Percentiles rank a stretch among this genome's conserved stretches.
phyloP scores from a whole-genome alignment of 2,797 vertebrate genomes.

The Scleropages formosus region DNA sequence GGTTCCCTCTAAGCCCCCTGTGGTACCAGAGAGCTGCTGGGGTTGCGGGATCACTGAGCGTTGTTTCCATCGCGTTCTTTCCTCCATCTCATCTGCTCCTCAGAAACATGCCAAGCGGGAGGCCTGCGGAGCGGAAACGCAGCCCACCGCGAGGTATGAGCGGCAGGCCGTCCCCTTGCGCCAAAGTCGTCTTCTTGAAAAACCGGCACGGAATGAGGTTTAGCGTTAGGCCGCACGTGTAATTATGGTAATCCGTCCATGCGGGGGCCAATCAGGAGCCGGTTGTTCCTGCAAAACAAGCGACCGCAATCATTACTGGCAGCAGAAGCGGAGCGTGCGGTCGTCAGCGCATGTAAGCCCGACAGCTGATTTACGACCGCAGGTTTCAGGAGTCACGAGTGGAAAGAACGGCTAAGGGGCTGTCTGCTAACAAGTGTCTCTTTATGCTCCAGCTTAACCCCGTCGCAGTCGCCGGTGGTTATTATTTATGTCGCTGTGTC shows the following conservation, averaged over 20 bases:
- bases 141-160: not conserved
- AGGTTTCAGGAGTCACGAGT: not conserved
- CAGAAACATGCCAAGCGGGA: not conserved
- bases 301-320: not conserved
- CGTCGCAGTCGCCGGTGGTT: slow-evolving; percentile 9
- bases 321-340: not conserved
- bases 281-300: not conserved
- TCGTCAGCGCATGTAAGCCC: not conserved
- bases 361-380: not conserved
- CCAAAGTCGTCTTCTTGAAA: not conserved
- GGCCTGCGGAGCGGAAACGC: not conserved
- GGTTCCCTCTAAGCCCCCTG: too few species aligned
- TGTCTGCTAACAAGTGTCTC: slow-evolving; percentile 3
- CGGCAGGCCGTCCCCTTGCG: not conserved
- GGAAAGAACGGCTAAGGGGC: slow-evolving; percentile 16
- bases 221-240: not conserved
- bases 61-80: slow-evolving; percentile 19
- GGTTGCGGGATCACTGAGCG: not conserved
- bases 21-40: too few species aligned
- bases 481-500: slow-evolving; percentile 13
- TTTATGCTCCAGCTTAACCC: not conserved
- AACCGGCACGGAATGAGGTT: not conserved
- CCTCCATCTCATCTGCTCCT: not conserved
- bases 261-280: not conserved
- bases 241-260: not conserved